These are phyloP conservation scores for Musca domestica DNA, from an alignment of 1,140 invertebrate species.

Conservation along the genomic window DNA sequence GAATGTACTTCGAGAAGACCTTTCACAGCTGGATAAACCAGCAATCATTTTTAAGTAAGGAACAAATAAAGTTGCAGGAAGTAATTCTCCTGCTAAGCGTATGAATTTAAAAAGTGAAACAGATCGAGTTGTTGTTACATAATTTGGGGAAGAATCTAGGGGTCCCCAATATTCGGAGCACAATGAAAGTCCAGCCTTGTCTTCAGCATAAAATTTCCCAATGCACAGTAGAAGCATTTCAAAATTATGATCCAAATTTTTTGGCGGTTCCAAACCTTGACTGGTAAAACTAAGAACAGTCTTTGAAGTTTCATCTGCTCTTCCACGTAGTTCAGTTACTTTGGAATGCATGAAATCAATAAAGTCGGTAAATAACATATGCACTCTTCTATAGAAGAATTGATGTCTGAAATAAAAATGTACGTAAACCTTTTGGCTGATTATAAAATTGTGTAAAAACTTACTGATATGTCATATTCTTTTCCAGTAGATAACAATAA, in stretches of 20 bases:
- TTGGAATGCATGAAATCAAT: conserved; percentile 91
- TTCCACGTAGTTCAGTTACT: conserved; percentile 68
- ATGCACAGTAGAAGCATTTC: conserved; percentile 79
- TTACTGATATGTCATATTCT: conserved; percentile 68
- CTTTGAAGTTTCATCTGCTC: conserved; percentile 85
- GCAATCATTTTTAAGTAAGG: conserved; percentile 85
- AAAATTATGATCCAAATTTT: conserved; percentile 75
- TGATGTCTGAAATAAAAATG: conserved; percentile 36
- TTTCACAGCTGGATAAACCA: conserved; percentile 71
- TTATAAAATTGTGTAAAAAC: conserved; percentile 36
- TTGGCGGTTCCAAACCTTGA: conserved; percentile 78
- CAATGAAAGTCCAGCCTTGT: conserved; percentile 70
- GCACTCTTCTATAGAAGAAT: conserved; percentile 81
- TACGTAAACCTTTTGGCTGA: neutral
- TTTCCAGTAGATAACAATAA: conserved; percentile 70
- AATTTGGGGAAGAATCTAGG: conserved; percentile 54
- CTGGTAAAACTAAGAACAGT: conserved; percentile 76
- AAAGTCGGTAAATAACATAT: conserved; percentile 87
- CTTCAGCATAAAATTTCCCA: conserved; percentile 73
- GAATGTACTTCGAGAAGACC: conserved; percentile 78
- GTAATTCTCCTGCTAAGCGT: conserved; percentile 78
- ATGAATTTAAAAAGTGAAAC: conserved; percentile 89
- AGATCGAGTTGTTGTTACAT: conserved; percentile 58
- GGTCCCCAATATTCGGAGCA: conserved; percentile 82
- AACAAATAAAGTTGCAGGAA: conserved; percentile 81